Conservation (phyloP, 2,888 invertebrate genomes). For the Apantesis nais region DNA sequence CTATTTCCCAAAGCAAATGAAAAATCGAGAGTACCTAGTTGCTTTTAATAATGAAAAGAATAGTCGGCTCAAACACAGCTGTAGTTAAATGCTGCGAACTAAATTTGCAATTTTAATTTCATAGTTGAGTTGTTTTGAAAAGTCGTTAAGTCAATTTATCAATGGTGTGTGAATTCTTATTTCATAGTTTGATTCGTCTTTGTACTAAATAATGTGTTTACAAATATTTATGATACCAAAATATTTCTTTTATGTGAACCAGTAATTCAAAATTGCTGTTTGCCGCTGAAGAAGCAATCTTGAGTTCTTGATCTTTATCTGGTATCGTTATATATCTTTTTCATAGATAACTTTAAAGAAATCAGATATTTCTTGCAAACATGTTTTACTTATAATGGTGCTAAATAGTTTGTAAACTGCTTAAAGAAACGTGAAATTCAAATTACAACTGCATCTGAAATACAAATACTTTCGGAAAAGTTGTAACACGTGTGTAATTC, state of each 20-base stretch:
- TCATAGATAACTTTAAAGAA: neutral
- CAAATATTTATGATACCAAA: neutral
- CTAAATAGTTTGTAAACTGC: neutral
- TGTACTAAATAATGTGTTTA: neutral
- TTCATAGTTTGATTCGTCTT: neutral
- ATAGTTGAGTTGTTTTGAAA: neutral
- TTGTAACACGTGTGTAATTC: neutral
- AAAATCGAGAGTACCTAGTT: constrained; percentile 10
- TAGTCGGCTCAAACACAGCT: constrained; percentile 6
- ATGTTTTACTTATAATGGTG: neutral
- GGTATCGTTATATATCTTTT: neutral
- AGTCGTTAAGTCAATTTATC: neutral
- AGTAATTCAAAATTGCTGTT: neutral
- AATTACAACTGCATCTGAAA: neutral
- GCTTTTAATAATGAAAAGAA: constrained; percentile 9
- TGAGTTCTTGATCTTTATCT: too few species aligned
- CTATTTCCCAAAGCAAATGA: constrained; percentile 10
- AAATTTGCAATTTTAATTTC: constrained; percentile 2
- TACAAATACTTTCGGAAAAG: neutral
- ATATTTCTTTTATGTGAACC: too few species aligned
- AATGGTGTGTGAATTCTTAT: neutral
- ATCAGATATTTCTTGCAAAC: neutral
- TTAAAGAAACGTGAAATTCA: neutral
- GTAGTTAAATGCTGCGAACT: constrained; percentile 8
- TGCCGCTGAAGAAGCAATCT: too few species aligned